Evolutionary conservation across 2,797 vertebrate species (phyloP), one percentile per base, ranked within the genome.

Genomic region (Hylomyscus alleni): DNA sequence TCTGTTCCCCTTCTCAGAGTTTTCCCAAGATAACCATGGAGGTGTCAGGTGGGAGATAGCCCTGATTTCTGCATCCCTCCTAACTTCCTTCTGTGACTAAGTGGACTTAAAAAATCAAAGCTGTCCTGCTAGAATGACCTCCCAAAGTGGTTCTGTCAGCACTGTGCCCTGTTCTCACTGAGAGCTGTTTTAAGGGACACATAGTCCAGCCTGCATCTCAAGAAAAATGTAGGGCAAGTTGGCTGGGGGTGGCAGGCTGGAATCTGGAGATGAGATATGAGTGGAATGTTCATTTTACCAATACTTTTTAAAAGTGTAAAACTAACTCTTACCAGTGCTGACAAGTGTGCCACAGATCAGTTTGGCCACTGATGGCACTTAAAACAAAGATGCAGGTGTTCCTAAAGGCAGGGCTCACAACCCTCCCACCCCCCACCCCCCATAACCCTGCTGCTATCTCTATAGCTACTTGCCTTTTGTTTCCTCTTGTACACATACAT

Each of bases 211-310:
- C 44, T 5, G 3, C 34, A 56, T 34, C 84, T 90, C 88, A 67
- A 67, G 92, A 91, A 95, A 97, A 93, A 97, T 52, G 44, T 60
- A 89, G 96, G 91, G 75, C 82, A 73, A 7, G 37, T 15, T n/a
- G 56, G 92, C 62, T 60, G 69, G 91, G 4, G 62, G 76, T 2
- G 58, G 72, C 91, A 90, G 92, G 80, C 15, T 69, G 56, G 87
- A 90, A 37, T 80, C 90, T n/a, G 44, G 83, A 77, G 80, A 75
- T 78, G 29, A 93, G 14, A 7, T 26, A 65, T 3, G 44, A 65
- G 77, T 31, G 86, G 73, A 14, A 26, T 40, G n/a, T 76, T 90
- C 86, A 84, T 89, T 62, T 89, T 65, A 31, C 47, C 65, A 86
- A 9, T 80, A 95, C 87, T 75, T 37, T 56, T 40, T 20, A 44